Percentiles rank a stretch among this genome's conserved stretches.
Conservation (phyloP, 1,140 invertebrate genomes). For the Trichoplusia ni region DNA sequence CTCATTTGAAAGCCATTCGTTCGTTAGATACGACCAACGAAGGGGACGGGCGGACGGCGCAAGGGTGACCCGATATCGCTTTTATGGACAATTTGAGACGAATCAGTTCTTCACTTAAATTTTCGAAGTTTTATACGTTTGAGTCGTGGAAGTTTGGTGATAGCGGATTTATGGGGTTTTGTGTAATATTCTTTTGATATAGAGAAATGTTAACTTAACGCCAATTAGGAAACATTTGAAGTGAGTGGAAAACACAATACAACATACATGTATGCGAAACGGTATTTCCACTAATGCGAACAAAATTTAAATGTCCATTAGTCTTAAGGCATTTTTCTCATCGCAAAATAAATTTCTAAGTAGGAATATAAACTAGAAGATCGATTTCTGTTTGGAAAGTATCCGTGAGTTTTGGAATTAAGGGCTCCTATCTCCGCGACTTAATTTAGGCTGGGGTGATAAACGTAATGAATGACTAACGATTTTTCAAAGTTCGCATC, state of each 20-base stretch:
- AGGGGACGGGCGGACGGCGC: slow-evolving; percentile 52
- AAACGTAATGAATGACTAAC: slow-evolving; percentile 31
- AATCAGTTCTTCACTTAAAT: slow-evolving; percentile 38
- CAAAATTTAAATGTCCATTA: too few species aligned
- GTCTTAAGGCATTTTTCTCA: too few species aligned
- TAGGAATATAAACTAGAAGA: neutral
- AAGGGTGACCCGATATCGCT: slow-evolving; percentile 52
- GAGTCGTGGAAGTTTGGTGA: neutral
- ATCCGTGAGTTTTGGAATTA: slow-evolving; percentile 26
- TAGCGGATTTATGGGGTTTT: neutral
- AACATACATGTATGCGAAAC: too few species aligned
- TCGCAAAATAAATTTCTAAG: neutral
- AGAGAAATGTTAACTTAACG: too few species aligned
- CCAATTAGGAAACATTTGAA: too few species aligned
- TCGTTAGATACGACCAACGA: slow-evolving; percentile 61
- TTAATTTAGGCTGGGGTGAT: slow-evolving; percentile 27
- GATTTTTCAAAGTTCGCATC: slow-evolving; percentile 27
- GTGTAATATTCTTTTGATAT: neutral
- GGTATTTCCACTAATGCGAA: too few species aligned
- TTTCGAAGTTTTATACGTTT: slow-evolving; percentile 26
- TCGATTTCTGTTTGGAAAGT: slow-evolving; percentile 15
- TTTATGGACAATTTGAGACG: slow-evolving; percentile 65
- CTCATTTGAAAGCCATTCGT: slow-evolving; percentile 62
- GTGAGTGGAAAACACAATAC: too few species aligned
- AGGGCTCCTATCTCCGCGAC: slow-evolving; percentile 18